Evolutionary conservation across 2,797 vertebrate genomes (phyloP), one percentile per base, ranked within the genome.

Genomic region (Cynopterus sphinx): DNA sequence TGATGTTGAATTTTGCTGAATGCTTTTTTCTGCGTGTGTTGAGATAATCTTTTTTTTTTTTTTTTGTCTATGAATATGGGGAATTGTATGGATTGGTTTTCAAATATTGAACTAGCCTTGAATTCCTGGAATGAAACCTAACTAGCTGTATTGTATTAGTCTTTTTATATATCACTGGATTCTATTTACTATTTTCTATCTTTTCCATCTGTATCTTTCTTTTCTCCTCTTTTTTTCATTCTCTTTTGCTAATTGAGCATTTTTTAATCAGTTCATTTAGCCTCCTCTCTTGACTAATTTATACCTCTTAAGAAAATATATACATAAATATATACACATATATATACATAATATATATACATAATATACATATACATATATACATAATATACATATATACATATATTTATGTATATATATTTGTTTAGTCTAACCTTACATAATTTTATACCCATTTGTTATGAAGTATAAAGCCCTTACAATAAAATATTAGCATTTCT

Each of bases 401-500:
- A 33, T 33, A 33, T 33, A 33, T 33, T 33, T 33, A 33, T 33
- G 33, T 33, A 33, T 33, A 33, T 33, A 33, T 33, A 33, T 33
- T 33, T 33, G 17, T 22, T 17, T 31, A 2, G 22, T 31, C 31
- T 21, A 5, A 2, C 0, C 28, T 59, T 36, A 53, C 17, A 13
- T n/a, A 15, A 39, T 26, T 24, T 11, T 49, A 16, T 28, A 1
- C 24, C 16, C 57, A 41, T 57, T 55, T 81, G 74, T 6, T 31
- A 33, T 75, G 13, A 61, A 5, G 1, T 6, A 3, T 12, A 1
- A 41, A 9, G 13, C 22, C 39, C 12, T 73, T 33, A 17, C 2
- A 5, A 2, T 9, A 16, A 21, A 19, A 0, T 7, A 1, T 51
- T 15, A 31, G 51, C 59, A 22, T 4, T n/a, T 4, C 11, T 19